Evolutionary conservation across 2,113 vertebrate species (phyloP).

Genomic region (Erythrolamprus reginae): DNA sequence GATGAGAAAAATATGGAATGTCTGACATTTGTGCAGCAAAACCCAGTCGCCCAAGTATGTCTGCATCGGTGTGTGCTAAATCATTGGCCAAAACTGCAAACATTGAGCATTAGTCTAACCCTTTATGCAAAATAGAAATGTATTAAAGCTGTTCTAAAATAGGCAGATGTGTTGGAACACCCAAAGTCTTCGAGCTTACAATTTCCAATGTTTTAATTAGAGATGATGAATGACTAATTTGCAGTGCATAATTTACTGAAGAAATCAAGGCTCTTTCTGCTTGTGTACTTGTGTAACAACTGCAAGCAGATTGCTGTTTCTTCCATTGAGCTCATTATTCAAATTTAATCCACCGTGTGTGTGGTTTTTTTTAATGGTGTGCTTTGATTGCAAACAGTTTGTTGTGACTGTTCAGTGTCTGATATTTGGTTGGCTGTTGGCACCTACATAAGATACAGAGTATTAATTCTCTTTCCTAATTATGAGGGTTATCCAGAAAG

Average conservation of each 20-base stretch:
- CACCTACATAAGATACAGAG: slow-evolving; percentile 1
- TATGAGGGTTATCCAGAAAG: too few relatives aligned
- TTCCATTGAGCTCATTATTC: slow-evolving; percentile 11
- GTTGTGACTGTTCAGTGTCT: background rate
- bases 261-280: slow-evolving; percentile 15
- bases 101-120: background rate
- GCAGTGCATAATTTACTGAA: slow-evolving; percentile 20
- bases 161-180: background rate
- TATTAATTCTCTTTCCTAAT: slow-evolving; percentile 5
- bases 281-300: slow-evolving; percentile 4
- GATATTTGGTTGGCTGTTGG: slow-evolving; percentile 24
- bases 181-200: background rate
- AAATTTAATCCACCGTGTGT: background rate
- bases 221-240: slow-evolving; percentile 20
- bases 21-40: background rate
- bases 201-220: slow-evolving; percentile 18
- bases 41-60: background rate
- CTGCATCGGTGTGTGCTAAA: background rate
- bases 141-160: background rate
- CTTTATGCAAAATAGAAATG: background rate
- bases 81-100: background rate
- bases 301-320: background rate
- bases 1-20: background rate
- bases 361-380: background rate
- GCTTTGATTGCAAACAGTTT: slow-evolving; percentile 25